phyloP scores from a whole-genome alignment of 2,888 invertebrate species.

The Oeneis ivallda region DNA sequence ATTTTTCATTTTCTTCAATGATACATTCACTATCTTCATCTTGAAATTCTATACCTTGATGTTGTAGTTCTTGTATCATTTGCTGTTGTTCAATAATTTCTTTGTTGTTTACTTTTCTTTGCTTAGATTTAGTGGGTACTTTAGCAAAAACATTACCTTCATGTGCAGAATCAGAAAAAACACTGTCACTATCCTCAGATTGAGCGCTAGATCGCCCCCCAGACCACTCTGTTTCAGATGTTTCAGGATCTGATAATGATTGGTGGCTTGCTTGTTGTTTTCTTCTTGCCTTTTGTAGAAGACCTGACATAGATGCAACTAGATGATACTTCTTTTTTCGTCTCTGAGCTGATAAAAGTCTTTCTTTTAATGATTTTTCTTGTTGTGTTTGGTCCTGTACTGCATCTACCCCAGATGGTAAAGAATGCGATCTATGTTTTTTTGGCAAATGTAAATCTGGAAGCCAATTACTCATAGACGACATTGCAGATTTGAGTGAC shows the following conservation, averaged over 20 bases:
- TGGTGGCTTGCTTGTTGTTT: constrained; percentile 83
- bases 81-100: constrained; percentile 77
- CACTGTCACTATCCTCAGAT: constrained; percentile 88
- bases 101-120: constrained; percentile 74
- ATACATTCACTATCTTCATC: constrained; percentile 62
- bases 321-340: constrained; percentile 91
- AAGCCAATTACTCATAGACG: constrained; percentile 89
- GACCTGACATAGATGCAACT: constrained; percentile 91
- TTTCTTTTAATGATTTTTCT: constrained; percentile 73
- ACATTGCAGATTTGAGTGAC: constrained; percentile 90
- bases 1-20: constrained; percentile 66
- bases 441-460: constrained; percentile 90
- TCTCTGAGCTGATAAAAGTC: constrained; percentile 73
- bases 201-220: constrained; percentile 85
- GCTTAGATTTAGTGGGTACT: constrained; percentile 75
- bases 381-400: constrained; percentile 70
- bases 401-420: constrained; percentile 87
- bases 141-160: constrained; percentile 85
- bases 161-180: constrained; percentile 85
- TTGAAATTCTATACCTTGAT: constrained; percentile 66
- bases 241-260: constrained; percentile 89
- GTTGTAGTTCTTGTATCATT: constrained; percentile 74
- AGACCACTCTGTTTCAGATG: constrained; percentile 87
- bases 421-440: constrained; percentile 90
- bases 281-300: constrained; percentile 91